phyloP scores from a whole-genome alignment of 2,888 invertebrate genomes.

The Girardia tigrina region DNA sequence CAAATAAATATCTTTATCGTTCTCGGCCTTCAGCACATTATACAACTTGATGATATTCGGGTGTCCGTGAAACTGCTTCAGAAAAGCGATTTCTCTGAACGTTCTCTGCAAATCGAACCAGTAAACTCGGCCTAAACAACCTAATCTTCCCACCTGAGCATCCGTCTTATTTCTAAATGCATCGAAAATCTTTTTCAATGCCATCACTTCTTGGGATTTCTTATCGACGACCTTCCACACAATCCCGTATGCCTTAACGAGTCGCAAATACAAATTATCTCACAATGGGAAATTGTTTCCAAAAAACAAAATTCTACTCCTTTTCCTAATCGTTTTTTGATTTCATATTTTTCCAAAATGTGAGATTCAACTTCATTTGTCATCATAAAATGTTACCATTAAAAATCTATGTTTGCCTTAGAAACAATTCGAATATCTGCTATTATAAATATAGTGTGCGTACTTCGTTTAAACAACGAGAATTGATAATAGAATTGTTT shows the following conservation, averaged over 20 bases:
- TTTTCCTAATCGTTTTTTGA: slow-evolving; percentile 5
- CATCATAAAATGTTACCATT: background rate
- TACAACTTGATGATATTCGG: slow-evolving; percentile 82
- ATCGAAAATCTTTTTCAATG: slow-evolving; percentile 94
- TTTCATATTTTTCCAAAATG: slow-evolving; percentile 14
- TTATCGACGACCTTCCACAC: slow-evolving; percentile 91
- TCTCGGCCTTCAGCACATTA: slow-evolving; percentile 78
- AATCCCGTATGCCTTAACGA: slow-evolving; percentile 82
- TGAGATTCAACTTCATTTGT: background rate
- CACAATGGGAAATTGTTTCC: background rate
- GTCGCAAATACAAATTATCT: too few species aligned
- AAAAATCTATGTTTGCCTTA: slow-evolving; percentile 13
- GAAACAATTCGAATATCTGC: background rate
- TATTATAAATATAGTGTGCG: background rate
- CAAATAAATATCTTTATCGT: slow-evolving; percentile 88
- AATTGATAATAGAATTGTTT: too few species aligned
- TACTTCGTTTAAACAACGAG: background rate
- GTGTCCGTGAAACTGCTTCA: slow-evolving; percentile 80
- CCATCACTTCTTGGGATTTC: slow-evolving; percentile 71
- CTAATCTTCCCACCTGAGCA: slow-evolving; percentile 58
- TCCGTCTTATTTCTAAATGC: slow-evolving; percentile 93
- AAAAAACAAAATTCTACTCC: background rate
- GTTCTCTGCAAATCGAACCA: slow-evolving; percentile 58
- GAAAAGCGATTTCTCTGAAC: slow-evolving; percentile 89
- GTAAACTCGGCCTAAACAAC: background rate